Conservation (phyloP, 53 echinoderm and acorn worm genomes). For the Luidia sarsii region DNA sequence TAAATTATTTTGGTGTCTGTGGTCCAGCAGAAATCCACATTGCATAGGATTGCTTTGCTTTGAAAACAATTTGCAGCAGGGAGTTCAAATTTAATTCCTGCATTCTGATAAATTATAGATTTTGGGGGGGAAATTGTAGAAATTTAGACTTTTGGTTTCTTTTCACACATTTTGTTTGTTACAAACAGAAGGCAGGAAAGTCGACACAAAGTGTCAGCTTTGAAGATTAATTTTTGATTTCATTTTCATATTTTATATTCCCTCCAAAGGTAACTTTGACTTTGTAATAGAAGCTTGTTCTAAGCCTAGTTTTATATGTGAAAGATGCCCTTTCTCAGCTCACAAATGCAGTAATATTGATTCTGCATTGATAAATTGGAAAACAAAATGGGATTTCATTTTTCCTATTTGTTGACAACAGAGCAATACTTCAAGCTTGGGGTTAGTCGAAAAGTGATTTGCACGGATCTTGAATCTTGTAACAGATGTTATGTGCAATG, state of each 20-base stretch:
- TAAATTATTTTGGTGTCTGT: slow-evolving; percentile 37
- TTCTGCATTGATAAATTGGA: not conserved
- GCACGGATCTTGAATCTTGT: not conserved
- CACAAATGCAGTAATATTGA: too few relatives aligned
- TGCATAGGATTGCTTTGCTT: not conserved
- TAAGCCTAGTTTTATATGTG: too few relatives aligned
- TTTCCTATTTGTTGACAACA: not conserved
- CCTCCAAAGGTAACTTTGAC: too few relatives aligned
- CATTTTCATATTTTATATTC: too few relatives aligned
- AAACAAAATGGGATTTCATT: not conserved
- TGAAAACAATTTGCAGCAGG: slow-evolving; percentile 1
- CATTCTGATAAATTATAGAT: not conserved
- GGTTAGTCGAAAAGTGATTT: not conserved
- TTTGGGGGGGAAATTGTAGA: not conserved
- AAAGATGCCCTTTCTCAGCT: too few relatives aligned
- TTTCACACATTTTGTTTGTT: too few relatives aligned
- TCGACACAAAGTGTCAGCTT: too few relatives aligned
- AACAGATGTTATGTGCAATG: slow-evolving; percentile 41
- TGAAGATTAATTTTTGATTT: too few relatives aligned
- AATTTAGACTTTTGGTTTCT: too few relatives aligned
- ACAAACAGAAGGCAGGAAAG: too few relatives aligned
- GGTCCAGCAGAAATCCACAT: too few relatives aligned
- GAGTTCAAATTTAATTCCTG: not conserved
- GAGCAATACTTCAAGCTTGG: not conserved
- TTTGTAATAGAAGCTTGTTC: too few relatives aligned